These are phyloP conservation scores for Coleophora deauratella DNA, from an alignment of 2,888 invertebrate genomes.

Conservation along the genomic window DNA sequence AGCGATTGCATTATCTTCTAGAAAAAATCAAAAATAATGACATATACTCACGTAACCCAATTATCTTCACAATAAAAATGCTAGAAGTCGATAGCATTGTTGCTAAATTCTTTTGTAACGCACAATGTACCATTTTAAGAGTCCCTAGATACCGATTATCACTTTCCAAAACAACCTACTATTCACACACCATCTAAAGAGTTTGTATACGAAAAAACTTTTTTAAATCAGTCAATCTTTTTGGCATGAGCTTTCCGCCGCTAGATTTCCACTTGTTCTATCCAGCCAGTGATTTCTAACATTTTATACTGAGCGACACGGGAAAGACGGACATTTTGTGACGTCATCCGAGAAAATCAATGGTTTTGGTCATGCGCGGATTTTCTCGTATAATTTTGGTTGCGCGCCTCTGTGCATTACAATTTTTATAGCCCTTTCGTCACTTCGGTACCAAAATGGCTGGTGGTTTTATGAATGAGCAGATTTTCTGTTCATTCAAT, in stretches of 20 bases:
- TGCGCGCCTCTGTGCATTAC: too few species aligned
- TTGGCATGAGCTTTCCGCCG: conserved; percentile 23
- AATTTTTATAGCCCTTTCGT: too few species aligned
- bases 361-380: too few species aligned
- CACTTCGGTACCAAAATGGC: too few species aligned
- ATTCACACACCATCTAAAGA: conserved; percentile 4
- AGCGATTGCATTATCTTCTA: neutral
- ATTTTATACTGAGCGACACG: neutral
- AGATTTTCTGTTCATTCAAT: too few species aligned
- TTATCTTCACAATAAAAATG: conserved; percentile 14
- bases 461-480: too few species aligned
- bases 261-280: conserved; percentile 39
- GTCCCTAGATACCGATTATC: conserved; percentile 1
- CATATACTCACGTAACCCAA: too few species aligned
- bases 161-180: neutral
- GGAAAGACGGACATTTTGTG: too few species aligned
- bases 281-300: neutral
- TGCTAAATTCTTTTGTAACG: conserved; percentile 34
- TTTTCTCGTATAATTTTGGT: conserved; percentile 15
- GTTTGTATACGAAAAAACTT: neutral
- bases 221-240: conserved; percentile 8
- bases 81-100: conserved; percentile 18
- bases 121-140: too few species aligned
- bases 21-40: conserved; percentile 6
- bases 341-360: too few species aligned